phyloP scores from a whole-genome alignment of 2,797 vertebrate species.

The Oophaga sylvatica region DNA sequence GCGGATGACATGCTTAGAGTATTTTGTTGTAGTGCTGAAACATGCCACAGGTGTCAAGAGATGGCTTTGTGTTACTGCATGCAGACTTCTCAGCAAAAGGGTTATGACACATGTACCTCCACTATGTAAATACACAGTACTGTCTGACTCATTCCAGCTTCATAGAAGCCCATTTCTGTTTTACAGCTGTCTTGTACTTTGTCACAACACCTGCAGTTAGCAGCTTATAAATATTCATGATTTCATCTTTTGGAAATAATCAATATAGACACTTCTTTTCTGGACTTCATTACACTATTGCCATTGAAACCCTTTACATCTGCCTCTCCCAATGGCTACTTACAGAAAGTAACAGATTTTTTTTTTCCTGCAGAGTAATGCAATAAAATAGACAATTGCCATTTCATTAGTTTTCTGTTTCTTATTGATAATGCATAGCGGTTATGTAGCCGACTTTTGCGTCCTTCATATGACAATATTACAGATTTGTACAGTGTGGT shows the following conservation, averaged over 20 bases:
- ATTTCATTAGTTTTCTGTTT: too few relatives aligned
- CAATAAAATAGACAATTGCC: neutral
- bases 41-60: neutral
- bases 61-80: neutral
- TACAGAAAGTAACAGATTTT: too few relatives aligned
- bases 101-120: neutral
- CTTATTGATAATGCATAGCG: too few relatives aligned
- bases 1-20: slow-evolving; percentile 12
- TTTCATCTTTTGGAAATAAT: neutral
- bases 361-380: too few relatives aligned
- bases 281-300: neutral
- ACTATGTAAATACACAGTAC: neutral
- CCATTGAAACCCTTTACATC: neutral
- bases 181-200: too few relatives aligned
- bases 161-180: too few relatives aligned
- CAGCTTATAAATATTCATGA: too few relatives aligned
- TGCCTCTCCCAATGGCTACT: neutral
- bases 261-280: neutral
- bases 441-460: too few relatives aligned
- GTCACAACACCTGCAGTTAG: too few relatives aligned
- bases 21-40: neutral
- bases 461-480: too few relatives aligned
- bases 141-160: neutral
- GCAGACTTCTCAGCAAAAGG: neutral
- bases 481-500: too few relatives aligned